Conservation (phyloP, 2,888 invertebrate species). For the Stenotaenia linearis region DNA sequence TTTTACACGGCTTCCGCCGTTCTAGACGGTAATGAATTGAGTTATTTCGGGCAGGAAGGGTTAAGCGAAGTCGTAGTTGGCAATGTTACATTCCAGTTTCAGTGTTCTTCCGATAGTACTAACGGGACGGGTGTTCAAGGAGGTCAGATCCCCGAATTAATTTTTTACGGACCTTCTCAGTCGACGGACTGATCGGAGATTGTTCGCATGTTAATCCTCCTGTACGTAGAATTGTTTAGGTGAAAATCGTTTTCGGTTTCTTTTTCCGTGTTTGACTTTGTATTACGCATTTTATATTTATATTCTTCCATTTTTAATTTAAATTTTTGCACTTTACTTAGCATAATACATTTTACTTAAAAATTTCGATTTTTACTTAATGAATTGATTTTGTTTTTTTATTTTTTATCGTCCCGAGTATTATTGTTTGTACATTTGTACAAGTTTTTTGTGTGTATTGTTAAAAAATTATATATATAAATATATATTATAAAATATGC, state of each 20-base stretch:
- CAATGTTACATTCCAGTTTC: constrained; percentile 92
- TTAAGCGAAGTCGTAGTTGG: constrained; percentile 90
- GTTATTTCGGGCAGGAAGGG: constrained; percentile 96
- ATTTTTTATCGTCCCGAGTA: no score
- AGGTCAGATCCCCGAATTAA: constrained; percentile 93
- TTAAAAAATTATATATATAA: no score
- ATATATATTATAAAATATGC: not conserved
- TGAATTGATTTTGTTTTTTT: no score
- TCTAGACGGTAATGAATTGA: constrained; percentile 85
- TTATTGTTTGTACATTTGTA: no score
- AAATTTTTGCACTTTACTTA: no score
- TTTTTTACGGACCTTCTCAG: constrained; percentile 82
- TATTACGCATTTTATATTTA: no score
- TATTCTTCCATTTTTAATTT: no score
- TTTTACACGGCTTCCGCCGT: constrained; percentile 95
- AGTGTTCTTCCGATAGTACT: constrained; percentile 93
- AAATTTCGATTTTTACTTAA: no score
- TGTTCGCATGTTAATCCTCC: not conserved
- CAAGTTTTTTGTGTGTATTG: not conserved
- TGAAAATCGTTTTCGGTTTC: no score
- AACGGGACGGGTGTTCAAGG: constrained; percentile 97
- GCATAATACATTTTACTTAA: no score
- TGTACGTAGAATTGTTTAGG: no score
- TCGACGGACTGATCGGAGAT: constrained; percentile 33
- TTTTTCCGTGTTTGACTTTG: no score